Conservation (phyloP, 2,113 vertebrate genomes). For the Pelobates fuscus region DNA sequence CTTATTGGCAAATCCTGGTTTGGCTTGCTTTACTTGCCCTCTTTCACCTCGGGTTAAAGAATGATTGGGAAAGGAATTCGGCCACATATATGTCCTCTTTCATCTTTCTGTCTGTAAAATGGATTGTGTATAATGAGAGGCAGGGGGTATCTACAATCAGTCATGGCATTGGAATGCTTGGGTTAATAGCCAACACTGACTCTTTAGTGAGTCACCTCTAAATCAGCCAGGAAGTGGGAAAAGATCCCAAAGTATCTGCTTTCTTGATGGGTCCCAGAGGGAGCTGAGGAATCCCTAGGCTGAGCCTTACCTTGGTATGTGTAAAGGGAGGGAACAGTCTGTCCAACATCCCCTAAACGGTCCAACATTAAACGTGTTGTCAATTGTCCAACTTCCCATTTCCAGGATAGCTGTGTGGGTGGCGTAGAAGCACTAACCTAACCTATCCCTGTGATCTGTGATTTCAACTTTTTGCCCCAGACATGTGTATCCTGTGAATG, state of each 20-base stretch:
- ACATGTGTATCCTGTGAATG: no score
- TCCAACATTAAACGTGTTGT: background rate
- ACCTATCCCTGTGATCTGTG: no score
- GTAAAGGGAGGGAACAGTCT: background rate
- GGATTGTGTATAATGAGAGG: constrained; percentile 35
- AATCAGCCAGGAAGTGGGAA: constrained; percentile 67
- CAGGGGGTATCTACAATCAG: constrained; percentile 60
- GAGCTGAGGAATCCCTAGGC: constrained; percentile 37
- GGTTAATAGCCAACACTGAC: constrained; percentile 66
- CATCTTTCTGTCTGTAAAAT: constrained; percentile 49
- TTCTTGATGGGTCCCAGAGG: constrained; percentile 57
- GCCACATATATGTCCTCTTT: constrained; percentile 50
- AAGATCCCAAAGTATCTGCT: constrained; percentile 65
- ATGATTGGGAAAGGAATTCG: constrained; percentile 56
- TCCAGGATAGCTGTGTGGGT: background rate
- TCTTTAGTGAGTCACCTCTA: constrained; percentile 65
- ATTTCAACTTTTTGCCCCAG: no score
- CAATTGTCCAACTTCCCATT: no score
- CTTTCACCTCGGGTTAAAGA: constrained; percentile 58
- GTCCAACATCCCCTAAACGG: background rate
- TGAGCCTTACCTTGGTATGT: background rate
- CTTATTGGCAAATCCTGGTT: background rate
- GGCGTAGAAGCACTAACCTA: no score
- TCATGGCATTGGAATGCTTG: constrained; percentile 72
- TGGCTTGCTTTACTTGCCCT: constrained; percentile 42